Evolutionary conservation across 2,888 invertebrate species (phyloP).

Genomic region (Patella caerulea): DNA sequence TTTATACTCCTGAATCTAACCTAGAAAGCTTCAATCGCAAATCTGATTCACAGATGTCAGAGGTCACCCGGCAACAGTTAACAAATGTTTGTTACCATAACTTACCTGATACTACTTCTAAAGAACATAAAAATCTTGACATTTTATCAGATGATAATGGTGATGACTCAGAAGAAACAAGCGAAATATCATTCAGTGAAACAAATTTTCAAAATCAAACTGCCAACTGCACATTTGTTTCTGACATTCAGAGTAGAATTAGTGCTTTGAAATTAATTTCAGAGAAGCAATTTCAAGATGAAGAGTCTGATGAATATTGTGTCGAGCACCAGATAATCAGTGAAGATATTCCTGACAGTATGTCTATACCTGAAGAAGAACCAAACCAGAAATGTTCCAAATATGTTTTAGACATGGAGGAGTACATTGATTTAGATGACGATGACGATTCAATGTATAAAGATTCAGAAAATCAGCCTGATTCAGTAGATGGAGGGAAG

Average conservation of each 20-base stretch:
- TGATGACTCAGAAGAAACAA: neutral
- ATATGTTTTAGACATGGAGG: conserved; percentile 15
- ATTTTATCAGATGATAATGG: neutral
- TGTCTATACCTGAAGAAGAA: neutral
- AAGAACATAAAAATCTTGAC: neutral
- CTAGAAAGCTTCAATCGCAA: neutral
- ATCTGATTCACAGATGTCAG: too few species aligned
- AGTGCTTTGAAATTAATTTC: too few species aligned
- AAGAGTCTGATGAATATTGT: too few species aligned
- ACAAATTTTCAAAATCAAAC: neutral
- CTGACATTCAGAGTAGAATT: neutral
- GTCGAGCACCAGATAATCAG: neutral
- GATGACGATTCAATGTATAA: conserved; percentile 17
- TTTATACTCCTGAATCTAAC: neutral
- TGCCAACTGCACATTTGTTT: neutral
- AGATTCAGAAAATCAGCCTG: neutral
- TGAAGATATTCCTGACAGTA: neutral
- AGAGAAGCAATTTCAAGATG: too few species aligned
- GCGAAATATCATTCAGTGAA: neutral
- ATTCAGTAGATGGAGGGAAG: neutral
- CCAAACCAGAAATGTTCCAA: conserved; percentile 11
- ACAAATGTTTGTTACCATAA: neutral
- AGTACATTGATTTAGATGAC: conserved; percentile 19
- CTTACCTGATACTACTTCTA: neutral
- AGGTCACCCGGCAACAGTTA: too few species aligned